These are phyloP conservation scores for Napeogenes inachia DNA, from an alignment of 2,888 invertebrate genomes.

Conservation along the genomic window DNA sequence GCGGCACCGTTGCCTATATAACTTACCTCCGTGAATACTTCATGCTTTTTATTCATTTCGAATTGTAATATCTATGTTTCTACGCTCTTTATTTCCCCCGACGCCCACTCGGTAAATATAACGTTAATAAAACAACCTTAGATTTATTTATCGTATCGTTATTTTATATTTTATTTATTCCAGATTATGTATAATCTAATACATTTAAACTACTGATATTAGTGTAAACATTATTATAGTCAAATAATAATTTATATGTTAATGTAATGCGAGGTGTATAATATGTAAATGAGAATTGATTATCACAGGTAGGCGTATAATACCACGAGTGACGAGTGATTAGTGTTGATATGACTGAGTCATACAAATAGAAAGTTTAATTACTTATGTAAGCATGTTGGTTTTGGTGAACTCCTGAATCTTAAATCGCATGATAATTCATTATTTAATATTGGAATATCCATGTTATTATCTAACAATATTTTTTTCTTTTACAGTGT, in stretches of 20 bases:
- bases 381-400: slow-evolving; percentile 27
- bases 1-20: slow-evolving; percentile 66
- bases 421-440: slow-evolving; percentile 25
- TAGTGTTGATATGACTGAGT: slow-evolving; percentile 26
- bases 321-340: slow-evolving; percentile 25
- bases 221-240: slow-evolving; percentile 25
- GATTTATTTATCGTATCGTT: not conserved
- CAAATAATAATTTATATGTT: slow-evolving; percentile 28
- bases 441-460: slow-evolving; percentile 11
- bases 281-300: slow-evolving; percentile 29
- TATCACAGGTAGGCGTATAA: slow-evolving; percentile 28
- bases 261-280: slow-evolving; percentile 24
- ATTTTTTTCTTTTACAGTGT: slow-evolving; percentile 85
- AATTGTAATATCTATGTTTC: slow-evolving; percentile 73
- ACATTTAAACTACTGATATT: slow-evolving; percentile 15
- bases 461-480: slow-evolving; percentile 22
- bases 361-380: slow-evolving; percentile 27
- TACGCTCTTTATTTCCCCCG: slow-evolving; percentile 69
- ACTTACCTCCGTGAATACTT: slow-evolving; percentile 75
- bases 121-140: too few species aligned
- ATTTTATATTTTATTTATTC: not conserved
- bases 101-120: slow-evolving; percentile 68
- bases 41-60: slow-evolving; percentile 75
- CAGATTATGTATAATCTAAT: slow-evolving; percentile 40
- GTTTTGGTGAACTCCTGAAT: slow-evolving; percentile 15